A percentile compares a stretch with the other conserved stretches of the same genome.
These are phyloP conservation scores for Drosophila mercatorum DNA, from an alignment of 2,888 invertebrate species.

Conservation along the genomic window DNA sequence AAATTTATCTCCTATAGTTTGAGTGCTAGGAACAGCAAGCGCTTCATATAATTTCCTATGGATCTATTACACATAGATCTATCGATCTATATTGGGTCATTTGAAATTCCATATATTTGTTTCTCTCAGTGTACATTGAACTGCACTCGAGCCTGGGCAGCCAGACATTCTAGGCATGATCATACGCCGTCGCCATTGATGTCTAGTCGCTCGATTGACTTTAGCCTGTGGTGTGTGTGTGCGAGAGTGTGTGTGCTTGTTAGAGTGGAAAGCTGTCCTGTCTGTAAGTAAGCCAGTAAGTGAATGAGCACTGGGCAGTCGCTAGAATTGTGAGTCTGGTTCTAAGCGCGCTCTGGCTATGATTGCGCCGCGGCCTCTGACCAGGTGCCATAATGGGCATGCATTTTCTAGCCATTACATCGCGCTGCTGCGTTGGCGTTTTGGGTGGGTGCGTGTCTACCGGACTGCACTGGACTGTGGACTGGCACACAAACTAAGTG, in stretches of 20 bases:
- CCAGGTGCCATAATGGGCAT: constrained; percentile 78
- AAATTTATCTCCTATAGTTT: no score
- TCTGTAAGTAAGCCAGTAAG: constrained; percentile 76
- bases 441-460: constrained; percentile 74
- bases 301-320: constrained; percentile 54
- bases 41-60: no score
- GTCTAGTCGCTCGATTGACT: constrained; percentile 54
- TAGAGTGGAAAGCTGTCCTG: constrained; percentile 61
- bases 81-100: neutral
- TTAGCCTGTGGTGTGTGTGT: constrained; percentile 13
- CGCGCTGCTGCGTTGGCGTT: constrained; percentile 35
- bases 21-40: no score
- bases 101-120: neutral
- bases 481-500: constrained; percentile 40
- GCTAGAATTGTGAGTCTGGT: neutral
- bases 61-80: no score
- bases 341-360: constrained; percentile 9
- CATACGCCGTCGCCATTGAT: constrained; percentile 64
- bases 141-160: constrained; percentile 5
- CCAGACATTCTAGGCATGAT: constrained; percentile 25
- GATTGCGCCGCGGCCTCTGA: constrained; percentile 33
- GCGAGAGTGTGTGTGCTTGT: constrained; percentile 59
- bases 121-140: constrained; percentile 7
- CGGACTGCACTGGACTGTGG: no score
- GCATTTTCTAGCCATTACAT: constrained; percentile 69